Conservation (phyloP, 2,113 vertebrate genomes). For the Coracopsis vasa region DNA sequence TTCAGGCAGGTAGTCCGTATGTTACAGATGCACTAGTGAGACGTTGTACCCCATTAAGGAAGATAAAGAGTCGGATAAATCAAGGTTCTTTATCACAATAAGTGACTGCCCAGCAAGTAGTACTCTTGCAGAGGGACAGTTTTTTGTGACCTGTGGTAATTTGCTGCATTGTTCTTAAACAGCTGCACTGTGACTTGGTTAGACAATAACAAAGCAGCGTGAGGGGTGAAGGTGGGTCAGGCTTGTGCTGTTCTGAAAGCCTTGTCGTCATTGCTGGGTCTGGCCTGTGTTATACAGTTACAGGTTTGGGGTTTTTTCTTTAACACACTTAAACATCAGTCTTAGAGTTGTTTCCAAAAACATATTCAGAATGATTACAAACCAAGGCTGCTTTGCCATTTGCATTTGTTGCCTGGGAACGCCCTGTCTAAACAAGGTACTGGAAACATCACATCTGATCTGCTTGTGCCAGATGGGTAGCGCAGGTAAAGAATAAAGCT, state of each 20-base stretch:
- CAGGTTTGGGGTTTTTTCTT: neutral
- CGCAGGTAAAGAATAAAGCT: neutral
- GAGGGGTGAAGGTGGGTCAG: neutral
- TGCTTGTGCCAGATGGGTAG: neutral
- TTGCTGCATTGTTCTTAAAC: neutral
- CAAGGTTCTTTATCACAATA: accelerated
- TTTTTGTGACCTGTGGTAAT: neutral
- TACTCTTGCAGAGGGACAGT: neutral
- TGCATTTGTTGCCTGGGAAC: neutral
- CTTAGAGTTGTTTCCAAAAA: neutral
- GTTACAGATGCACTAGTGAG: accelerated
- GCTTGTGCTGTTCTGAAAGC: neutral
- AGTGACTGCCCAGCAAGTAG: neutral
- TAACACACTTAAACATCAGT: neutral
- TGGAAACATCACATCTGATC: neutral
- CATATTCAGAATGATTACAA: neutral
- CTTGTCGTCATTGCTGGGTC: neutral
- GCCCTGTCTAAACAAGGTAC: neutral
- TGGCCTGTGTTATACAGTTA: neutral
- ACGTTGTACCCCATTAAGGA: accelerated
- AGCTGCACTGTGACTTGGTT: neutral
- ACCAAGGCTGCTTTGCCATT: neutral
- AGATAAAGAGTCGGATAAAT: accelerated
- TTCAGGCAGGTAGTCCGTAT: accelerated
- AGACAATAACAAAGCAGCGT: neutral